Percentiles rank a stretch among this genome's conserved stretches.
Evolutionary conservation across 2,797 vertebrate species (phyloP).

Genomic region (Enteromius unitaeniatus): DNA sequence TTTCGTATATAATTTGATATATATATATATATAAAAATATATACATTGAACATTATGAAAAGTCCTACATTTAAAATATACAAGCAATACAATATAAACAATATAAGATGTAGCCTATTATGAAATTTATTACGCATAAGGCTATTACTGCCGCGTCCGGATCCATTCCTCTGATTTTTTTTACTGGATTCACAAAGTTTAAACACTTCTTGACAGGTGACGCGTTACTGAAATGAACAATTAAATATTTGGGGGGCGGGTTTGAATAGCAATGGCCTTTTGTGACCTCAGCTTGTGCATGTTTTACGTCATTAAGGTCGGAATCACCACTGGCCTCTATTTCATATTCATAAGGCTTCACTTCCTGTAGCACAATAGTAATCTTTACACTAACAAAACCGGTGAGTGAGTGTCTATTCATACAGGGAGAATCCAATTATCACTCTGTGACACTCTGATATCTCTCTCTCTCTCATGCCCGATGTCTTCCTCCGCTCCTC

Average conservation of each 20-base stretch:
- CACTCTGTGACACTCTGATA: slow-evolving; percentile 62
- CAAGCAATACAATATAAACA: neutral
- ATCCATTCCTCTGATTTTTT: no score
- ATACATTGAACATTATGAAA: neutral
- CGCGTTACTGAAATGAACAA: neutral
- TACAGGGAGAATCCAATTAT: slow-evolving; percentile 79
- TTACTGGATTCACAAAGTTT: neutral
- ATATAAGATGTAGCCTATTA: neutral
- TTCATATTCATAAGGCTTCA: slow-evolving; percentile 73
- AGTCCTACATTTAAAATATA: neutral
- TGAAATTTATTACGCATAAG: no score
- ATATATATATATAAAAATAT: no score
- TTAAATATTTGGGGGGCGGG: neutral
- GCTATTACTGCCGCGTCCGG: neutral
- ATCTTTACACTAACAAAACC: slow-evolving; percentile 60
- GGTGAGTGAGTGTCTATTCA: slow-evolving; percentile 62
- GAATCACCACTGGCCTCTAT: slow-evolving; percentile 58
- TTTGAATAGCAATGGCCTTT: neutral
- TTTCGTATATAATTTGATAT: no score
- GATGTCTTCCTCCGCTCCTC: slow-evolving; percentile 19
- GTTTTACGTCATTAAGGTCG: slow-evolving; percentile 34
- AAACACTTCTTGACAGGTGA: neutral
- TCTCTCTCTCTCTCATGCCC: neutral
- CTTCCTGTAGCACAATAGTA: slow-evolving; percentile 64
- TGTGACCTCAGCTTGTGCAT: slow-evolving; percentile 6